Conservation (phyloP, 2,113 vertebrate species). For the Neodontobutis hainanensis region DNA sequence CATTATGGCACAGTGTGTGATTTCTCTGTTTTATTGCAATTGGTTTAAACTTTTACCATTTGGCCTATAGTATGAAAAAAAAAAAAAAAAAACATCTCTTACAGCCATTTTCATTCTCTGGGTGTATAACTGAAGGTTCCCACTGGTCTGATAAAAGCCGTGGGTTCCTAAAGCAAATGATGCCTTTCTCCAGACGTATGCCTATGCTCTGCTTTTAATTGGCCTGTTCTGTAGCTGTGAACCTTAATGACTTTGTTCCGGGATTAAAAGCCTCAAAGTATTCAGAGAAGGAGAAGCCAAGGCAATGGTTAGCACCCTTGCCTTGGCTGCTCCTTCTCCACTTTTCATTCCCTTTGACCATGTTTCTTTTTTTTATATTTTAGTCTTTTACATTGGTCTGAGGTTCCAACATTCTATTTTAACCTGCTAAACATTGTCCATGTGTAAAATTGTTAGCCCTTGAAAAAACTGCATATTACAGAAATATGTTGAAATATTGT, state of each 20-base stretch:
- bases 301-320: slow-evolving; percentile 70
- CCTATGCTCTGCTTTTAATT: slow-evolving; percentile 73
- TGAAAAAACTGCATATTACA: background rate
- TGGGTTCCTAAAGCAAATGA: slow-evolving; percentile 65
- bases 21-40: too few relatives aligned
- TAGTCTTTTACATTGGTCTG: background rate
- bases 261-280: slow-evolving; percentile 74
- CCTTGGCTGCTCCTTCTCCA: slow-evolving; percentile 36
- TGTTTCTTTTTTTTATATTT: slow-evolving; percentile 6
- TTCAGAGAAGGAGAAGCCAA: slow-evolving; percentile 47
- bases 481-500: background rate
- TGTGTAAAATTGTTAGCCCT: too few relatives aligned
- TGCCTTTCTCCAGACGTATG: slow-evolving; percentile 60
- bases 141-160: slow-evolving; percentile 69
- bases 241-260: slow-evolving; percentile 79
- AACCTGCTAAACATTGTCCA: background rate
- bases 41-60: slow-evolving; percentile 8
- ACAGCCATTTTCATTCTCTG: slow-evolving; percentile 60
- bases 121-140: slow-evolving; percentile 51
- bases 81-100: slow-evolving; percentile 56
- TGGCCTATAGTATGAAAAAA: slow-evolving; percentile 10
- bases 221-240: slow-evolving; percentile 71
- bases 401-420: background rate
- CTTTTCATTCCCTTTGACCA: background rate
- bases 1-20: too few relatives aligned